Percentiles rank a stretch among this genome's conserved stretches.
Evolutionary conservation across 2,888 invertebrate genomes (phyloP).

Genomic region (Melitaea athalia): DNA sequence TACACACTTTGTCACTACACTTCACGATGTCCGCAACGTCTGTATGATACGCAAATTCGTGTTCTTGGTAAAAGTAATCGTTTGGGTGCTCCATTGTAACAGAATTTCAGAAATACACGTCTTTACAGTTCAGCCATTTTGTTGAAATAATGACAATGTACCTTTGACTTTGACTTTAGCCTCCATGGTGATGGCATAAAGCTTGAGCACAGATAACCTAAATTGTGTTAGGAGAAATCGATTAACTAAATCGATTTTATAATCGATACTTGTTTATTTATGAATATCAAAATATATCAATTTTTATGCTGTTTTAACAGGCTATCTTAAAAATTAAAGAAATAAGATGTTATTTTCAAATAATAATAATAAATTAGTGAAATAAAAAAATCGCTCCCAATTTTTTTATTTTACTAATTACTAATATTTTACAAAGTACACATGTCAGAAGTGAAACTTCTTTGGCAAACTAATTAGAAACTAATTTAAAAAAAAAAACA

Average conservation of each 20-base stretch:
- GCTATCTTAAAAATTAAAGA: too few species aligned
- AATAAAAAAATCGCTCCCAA: too few species aligned
- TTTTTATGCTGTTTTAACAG: too few species aligned
- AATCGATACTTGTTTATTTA: neutral
- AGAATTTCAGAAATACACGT: slow-evolving; percentile 68
- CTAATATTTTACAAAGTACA: too few species aligned
- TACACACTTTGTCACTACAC: slow-evolving; percentile 58
- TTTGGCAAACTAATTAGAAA: too few species aligned
- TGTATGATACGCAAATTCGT: slow-evolving; percentile 57
- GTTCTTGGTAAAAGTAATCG: slow-evolving; percentile 58
- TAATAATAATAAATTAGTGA: too few species aligned
- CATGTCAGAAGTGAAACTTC: too few species aligned
- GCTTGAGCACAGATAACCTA: slow-evolving; percentile 13
- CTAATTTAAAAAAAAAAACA: too few species aligned
- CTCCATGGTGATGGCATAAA: slow-evolving; percentile 3
- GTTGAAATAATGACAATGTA: slow-evolving; percentile 49
- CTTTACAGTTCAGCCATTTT: slow-evolving; percentile 81
- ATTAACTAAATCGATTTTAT: neutral
- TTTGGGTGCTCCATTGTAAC: slow-evolving; percentile 74
- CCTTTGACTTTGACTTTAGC: slow-evolving; percentile 7
- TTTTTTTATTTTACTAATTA: too few species aligned
- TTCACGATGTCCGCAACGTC: slow-evolving; percentile 52
- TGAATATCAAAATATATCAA: neutral
- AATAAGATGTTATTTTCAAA: too few species aligned
- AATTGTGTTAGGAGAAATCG: neutral